phyloP scores from a whole-genome alignment of 2,888 invertebrate species.

The Sericinus montela region DNA sequence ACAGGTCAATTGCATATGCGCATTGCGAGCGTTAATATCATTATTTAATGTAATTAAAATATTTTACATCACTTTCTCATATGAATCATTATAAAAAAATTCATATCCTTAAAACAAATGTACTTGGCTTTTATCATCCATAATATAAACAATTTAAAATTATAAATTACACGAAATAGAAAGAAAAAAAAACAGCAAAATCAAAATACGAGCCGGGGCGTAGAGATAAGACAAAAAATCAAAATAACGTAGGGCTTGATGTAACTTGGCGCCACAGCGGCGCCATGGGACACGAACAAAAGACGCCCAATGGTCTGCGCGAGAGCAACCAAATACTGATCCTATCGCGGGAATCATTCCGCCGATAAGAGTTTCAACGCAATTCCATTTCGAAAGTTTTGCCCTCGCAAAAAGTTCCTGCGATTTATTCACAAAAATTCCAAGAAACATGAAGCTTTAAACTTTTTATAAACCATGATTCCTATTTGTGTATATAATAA shows the following conservation, averaged over 20 bases:
- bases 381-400: conserved; percentile 4
- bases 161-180: conserved; percentile 9
- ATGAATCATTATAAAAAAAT: neutral
- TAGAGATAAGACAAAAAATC: conserved; percentile 30
- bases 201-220: conserved; percentile 20
- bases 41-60: neutral
- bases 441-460: too few species aligned
- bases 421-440: too few species aligned
- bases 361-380: conserved; percentile 17
- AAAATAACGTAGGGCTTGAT: conserved; percentile 35
- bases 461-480: too few species aligned
- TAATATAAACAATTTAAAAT: too few species aligned
- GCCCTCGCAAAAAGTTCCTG: neutral
- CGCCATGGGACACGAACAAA: conserved; percentile 35
- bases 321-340: conserved; percentile 29
- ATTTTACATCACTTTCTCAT: neutral
- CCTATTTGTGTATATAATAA: too few species aligned
- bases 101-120: too few species aligned
- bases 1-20: conserved; percentile 64
- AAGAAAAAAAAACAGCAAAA: neutral
- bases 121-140: too few species aligned
- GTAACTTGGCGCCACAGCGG: conserved; percentile 39
- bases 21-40: conserved; percentile 35
- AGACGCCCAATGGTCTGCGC: conserved; percentile 50
- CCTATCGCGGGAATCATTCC: conserved; percentile 20